phyloP scores from a whole-genome alignment of 2,888 invertebrate genomes.

The Artemia sinica region DNA sequence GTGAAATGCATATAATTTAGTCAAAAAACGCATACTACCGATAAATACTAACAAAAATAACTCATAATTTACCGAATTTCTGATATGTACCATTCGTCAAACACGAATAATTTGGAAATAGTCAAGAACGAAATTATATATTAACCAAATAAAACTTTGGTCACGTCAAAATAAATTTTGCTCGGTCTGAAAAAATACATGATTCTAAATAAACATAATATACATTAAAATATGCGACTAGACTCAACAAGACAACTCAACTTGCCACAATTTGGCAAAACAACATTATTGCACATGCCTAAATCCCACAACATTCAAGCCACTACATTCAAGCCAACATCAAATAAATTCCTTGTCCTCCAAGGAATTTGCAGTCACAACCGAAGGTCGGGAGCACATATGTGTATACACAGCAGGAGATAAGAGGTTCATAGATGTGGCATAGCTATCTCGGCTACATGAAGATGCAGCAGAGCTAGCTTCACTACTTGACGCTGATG shows the following conservation, averaged over 20 bases:
- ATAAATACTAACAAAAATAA: conserved; percentile 13
- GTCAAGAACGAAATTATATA: neutral
- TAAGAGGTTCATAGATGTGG: conserved; percentile 14
- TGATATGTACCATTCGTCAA: conserved; percentile 14
- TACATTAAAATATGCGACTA: conserved; percentile 13
- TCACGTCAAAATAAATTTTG: neutral
- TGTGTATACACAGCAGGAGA: conserved; percentile 9
- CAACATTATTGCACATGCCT: conserved; percentile 14
- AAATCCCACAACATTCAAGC: neutral
- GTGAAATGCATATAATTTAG: conserved; percentile 3
- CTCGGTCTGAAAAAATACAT: neutral
- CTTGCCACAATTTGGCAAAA: conserved; percentile 7
- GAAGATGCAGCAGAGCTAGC: conserved; percentile 21
- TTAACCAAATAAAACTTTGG: conserved; percentile 14
- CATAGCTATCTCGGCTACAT: conserved; percentile 18
- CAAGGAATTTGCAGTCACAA: neutral
- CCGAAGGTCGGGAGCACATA: neutral
- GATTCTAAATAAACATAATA: neutral
- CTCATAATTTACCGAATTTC: neutral
- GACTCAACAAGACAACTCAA: conserved; percentile 3
- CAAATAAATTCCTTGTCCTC: conserved; percentile 3
- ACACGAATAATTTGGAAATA: neutral
- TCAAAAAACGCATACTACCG: conserved; percentile 13
- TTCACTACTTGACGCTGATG: conserved; percentile 14
- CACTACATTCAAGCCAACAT: neutral